Evolutionary conservation across 2,888 invertebrate genomes (phyloP).

Genomic region (Lypha dubia): DNA sequence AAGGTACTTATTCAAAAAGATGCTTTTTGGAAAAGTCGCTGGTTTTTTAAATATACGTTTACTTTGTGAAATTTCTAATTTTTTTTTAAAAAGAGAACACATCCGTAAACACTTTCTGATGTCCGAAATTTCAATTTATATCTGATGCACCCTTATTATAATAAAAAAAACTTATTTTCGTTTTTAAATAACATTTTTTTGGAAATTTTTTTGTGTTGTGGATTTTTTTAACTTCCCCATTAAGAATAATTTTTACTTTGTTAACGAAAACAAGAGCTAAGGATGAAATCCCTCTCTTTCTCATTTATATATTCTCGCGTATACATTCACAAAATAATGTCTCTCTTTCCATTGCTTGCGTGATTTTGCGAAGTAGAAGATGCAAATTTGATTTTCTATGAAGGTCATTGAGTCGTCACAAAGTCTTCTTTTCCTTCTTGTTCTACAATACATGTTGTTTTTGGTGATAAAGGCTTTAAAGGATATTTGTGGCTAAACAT

Average conservation of each 20-base stretch:
- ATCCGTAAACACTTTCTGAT: too few relatives aligned
- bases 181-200: too few relatives aligned
- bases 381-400: constrained; percentile 75
- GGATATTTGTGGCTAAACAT: constrained; percentile 29
- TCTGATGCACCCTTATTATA: too few relatives aligned
- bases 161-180: too few relatives aligned
- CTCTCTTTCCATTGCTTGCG: constrained; percentile 48
- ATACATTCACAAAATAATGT: constrained; percentile 15
- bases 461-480: constrained; percentile 31
- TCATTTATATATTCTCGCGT: constrained; percentile 26
- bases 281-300: constrained; percentile 33
- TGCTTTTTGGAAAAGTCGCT: too few relatives aligned
- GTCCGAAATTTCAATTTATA: too few relatives aligned
- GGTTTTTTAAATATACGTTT: too few relatives aligned
- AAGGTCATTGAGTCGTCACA: constrained; percentile 80
- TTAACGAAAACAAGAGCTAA: constrained; percentile 35
- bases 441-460: constrained; percentile 43
- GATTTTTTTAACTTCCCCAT: background rate
- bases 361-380: constrained; percentile 65
- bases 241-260: background rate
- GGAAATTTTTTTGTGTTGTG: background rate
- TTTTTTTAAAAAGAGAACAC: too few relatives aligned
- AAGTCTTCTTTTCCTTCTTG: constrained; percentile 42
- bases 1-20: too few relatives aligned
- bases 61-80: too few relatives aligned